Evolutionary conservation across 2,797 vertebrate genomes (phyloP).

Genomic region (Coendou prehensilis): DNA sequence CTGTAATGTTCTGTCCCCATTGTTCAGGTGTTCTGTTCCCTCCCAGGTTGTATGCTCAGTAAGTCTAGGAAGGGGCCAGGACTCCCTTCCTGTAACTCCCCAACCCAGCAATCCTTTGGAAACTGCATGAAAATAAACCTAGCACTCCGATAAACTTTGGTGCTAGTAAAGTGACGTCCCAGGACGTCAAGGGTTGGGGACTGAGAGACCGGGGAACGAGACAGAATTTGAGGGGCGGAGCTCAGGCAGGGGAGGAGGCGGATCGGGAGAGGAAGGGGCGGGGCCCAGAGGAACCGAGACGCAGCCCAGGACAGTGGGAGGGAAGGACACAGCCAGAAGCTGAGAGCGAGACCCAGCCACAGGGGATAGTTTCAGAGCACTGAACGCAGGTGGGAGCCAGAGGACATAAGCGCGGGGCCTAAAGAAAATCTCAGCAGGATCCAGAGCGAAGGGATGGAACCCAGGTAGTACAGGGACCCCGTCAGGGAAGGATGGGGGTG

Average conservation of each 20-base stretch:
- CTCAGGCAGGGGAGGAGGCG: not conserved
- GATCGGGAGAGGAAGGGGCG: fast-evolving
- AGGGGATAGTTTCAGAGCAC: not conserved
- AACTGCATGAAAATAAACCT: not conserved
- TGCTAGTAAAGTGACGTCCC: not conserved
- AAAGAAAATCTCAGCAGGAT: not conserved
- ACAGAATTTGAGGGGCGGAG: not conserved
- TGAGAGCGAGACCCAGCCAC: not conserved
- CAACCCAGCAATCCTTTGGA: not conserved
- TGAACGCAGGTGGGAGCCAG: not conserved
- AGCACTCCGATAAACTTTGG: not conserved
- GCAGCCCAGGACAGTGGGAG: not conserved
- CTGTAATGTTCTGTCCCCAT: too few relatives aligned
- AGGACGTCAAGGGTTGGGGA: not conserved
- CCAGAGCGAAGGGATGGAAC: not conserved
- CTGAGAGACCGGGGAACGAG: not conserved
- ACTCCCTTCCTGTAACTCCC: not conserved
- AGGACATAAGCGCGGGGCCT: not conserved
- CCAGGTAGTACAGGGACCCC: fast-evolving
- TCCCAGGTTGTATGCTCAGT: not conserved
- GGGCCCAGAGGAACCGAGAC: not conserved
- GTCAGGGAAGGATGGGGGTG: not conserved
- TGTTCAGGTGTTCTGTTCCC: not conserved
- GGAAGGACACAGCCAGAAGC: not conserved
- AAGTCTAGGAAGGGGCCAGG: not conserved